These are phyloP conservation scores for Tinea semifulvella DNA, from an alignment of 2,888 invertebrate genomes.

Conservation along the genomic window DNA sequence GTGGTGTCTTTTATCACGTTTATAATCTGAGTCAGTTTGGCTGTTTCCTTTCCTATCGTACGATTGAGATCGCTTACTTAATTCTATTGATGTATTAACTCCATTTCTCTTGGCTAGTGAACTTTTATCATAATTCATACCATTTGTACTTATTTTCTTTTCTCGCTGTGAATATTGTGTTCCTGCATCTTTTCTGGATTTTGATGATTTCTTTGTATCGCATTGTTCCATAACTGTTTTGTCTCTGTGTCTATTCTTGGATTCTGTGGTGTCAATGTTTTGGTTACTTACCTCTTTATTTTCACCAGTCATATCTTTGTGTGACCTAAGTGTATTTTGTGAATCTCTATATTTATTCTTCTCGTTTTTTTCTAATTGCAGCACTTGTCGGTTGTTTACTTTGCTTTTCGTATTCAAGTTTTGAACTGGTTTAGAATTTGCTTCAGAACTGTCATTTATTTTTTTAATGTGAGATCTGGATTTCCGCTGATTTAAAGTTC, in stretches of 20 bases:
- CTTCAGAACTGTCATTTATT: neutral
- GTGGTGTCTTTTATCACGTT: slow-evolving; percentile 25
- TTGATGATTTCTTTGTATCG: slow-evolving; percentile 17
- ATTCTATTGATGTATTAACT: neutral
- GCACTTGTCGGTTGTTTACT: slow-evolving; percentile 17
- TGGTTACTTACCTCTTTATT: slow-evolving; percentile 15
- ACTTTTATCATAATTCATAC: neutral
- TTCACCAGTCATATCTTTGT: slow-evolving; percentile 21
- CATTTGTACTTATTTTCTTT: neutral
- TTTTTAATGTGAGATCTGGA: slow-evolving; percentile 4
- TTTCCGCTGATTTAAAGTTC: neutral
- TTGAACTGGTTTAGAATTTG: slow-evolving; percentile 23
- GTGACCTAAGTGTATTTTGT: slow-evolving; percentile 18
- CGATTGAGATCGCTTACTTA: slow-evolving; percentile 1
- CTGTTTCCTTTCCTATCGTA: slow-evolving; percentile 1
- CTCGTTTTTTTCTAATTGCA: slow-evolving; percentile 18
- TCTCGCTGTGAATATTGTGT: neutral
- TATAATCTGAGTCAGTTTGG: slow-evolving; percentile 24
- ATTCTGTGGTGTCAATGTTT: too few species aligned
- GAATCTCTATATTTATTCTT: slow-evolving; percentile 11
- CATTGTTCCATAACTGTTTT: slow-evolving; percentile 20
- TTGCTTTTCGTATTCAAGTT: slow-evolving; percentile 14
- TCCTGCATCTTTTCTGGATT: slow-evolving; percentile 2
- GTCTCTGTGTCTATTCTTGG: too few species aligned
- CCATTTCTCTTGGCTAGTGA: neutral